Evolutionary conservation across 2,113 vertebrate species (phyloP).

Genomic region (Balaeniceps rex): DNA sequence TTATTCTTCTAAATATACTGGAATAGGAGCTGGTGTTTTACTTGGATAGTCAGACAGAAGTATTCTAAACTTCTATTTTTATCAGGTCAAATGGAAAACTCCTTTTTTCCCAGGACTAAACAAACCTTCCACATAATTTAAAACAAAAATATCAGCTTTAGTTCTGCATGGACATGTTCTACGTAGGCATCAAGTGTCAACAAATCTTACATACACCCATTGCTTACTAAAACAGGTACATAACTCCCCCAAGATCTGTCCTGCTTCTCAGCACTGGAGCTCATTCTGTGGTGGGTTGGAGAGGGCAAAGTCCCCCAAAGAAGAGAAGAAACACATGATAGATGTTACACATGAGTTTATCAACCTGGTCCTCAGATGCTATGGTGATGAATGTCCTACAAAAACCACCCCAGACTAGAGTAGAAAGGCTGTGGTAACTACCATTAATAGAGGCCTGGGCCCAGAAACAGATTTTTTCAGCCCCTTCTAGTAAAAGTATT

Average conservation of each 20-base stretch:
- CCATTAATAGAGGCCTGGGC: neutral
- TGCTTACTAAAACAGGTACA: neutral
- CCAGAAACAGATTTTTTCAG: neutral
- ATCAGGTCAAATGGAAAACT: neutral
- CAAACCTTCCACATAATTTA: neutral
- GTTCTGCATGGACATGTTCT: neutral
- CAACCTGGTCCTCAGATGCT: neutral
- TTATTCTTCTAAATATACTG: neutral
- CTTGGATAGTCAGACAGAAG: neutral
- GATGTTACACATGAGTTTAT: neutral
- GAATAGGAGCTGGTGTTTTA: neutral
- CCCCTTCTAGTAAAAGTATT: neutral
- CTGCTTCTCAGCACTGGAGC: neutral
- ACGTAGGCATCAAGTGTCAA: neutral
- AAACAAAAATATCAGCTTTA: neutral
- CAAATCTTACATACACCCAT: neutral
- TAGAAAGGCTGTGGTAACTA: neutral
- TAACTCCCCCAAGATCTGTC: neutral
- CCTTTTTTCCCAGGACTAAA: neutral
- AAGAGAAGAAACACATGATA: neutral
- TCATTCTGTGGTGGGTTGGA: neutral
- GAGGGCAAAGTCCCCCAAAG: neutral
- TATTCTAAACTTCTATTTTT: slow-evolving; percentile 8
- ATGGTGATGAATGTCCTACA: neutral
- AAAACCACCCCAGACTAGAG: neutral